phyloP scores from a whole-genome alignment of 92 coral and sea anemone species.

The Palythoa heliodiscus region DNA sequence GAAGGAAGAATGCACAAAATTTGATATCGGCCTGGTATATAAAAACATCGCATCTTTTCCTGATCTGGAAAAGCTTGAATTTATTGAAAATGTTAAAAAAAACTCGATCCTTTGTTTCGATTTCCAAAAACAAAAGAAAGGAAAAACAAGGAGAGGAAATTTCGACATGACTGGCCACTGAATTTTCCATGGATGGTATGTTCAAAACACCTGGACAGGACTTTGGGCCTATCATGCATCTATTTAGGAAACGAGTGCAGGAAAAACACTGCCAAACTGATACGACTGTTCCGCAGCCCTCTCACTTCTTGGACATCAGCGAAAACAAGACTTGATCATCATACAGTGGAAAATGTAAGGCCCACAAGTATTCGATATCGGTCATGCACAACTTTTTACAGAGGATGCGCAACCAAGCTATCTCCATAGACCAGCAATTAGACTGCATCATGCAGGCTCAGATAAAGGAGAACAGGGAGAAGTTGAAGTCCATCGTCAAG shows the following conservation, averaged over 20 bases:
- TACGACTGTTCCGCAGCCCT: conserved; percentile 3
- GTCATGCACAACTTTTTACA: conserved; percentile 48
- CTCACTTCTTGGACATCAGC: conserved; percentile 31
- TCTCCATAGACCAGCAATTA: conserved; percentile 37
- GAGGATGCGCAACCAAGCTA: conserved; percentile 42
- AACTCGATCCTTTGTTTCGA: conserved; percentile 8
- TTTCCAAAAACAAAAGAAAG: conserved; percentile 9
- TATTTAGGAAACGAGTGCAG: neutral
- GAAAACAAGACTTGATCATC: conserved; percentile 33
- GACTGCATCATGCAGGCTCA: conserved; percentile 42
- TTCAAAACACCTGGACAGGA: conserved; percentile 12
- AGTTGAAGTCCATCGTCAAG: conserved; percentile 61
- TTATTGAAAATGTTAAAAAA: conserved; percentile 20
- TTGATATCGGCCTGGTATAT: neutral
- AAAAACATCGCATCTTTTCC: neutral
- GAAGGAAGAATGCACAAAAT: neutral
- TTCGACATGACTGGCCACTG: conserved; percentile 13
- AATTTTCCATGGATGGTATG: neutral
- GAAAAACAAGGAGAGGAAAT: conserved; percentile 25
- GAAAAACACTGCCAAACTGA: conserved; percentile 17
- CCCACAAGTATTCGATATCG: conserved; percentile 36
- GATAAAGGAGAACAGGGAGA: conserved; percentile 59
- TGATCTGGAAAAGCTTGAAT: conserved; percentile 15
- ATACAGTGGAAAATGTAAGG: conserved; percentile 37
- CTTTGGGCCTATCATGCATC: conserved; percentile 2